Base-by-base conservation (phyloP, 1,140 invertebrate genomes). In the Hycleus cichorii region DNA sequence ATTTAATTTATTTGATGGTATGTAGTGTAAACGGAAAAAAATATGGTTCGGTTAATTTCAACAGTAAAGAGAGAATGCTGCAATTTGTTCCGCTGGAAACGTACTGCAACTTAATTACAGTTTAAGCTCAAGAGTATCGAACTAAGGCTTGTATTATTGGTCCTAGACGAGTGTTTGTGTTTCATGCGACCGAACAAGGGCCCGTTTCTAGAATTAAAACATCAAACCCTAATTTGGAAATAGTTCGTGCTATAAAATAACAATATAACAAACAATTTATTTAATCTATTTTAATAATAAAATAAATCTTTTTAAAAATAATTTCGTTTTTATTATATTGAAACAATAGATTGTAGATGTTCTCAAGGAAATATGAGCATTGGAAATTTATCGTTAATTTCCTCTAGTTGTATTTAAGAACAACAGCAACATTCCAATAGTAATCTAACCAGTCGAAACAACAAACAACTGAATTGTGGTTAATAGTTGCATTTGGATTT, bases 121-220 rank as follows among this genome's bases (percentile, higher is more conserved):
- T 53, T 53, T 53, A 53, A 53, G 51, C 51, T 53, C 51, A 53
- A 45, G 51, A 53, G 51, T 53, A 53, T 53, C 51, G 51, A 53
- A 53, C 51, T 53, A 53, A 53, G 51, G 51, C 51, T 32, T 45
- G 51, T 53, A 45, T 53, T 53, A 53, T 53, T 53, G 51, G 51
- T 53, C 47, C 57, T 47, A 59, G 50, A 50, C 50, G 58, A 59
- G 50, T 59, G 58, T 59, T 47, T 59, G 46, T 48, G 56, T 45
- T 53, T 59, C 52, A 53, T 51, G 44, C 58, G 51, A 53, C 51
- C 46, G 51, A 53, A 27, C 50, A 59, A 32, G 49, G 57, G 45
- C 57, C 49, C 51, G 47, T 48, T 49, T 57, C 46, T 47, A 49
- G 57, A 56, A 63, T 63, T 63, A 63, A 63, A 63, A 63, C 61